Base-by-base conservation (phyloP, 1,140 invertebrate genomes). In the Patella vulgata region DNA sequence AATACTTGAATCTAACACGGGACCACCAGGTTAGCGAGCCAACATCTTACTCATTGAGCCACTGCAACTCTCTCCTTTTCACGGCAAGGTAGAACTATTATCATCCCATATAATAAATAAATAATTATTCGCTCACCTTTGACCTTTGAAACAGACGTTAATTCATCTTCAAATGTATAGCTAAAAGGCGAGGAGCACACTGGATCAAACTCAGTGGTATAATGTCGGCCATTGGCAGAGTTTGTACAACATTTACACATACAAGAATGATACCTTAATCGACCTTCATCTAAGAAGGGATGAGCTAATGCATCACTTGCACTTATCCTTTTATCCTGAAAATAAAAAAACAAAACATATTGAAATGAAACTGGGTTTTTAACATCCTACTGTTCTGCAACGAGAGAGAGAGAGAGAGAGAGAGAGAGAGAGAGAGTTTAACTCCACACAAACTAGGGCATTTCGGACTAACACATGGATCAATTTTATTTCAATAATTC, bases 181-280 rank as follows among this genome's bases (percentile, higher is more conserved):
- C 96, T 93, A 84, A 98, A 98, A 48, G 91, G 88, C 80, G 92
- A 90, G 31, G 90, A 88, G 46, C 96, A 93, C 48, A 90, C 89
- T 17, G 96, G 96, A 85, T 99, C 97, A 77, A 98, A 93, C 82
- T 98, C 95, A 31, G 89, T 87, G 56, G 93, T 93, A 85, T 96
- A 99, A 82, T 95, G 93, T 61, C 96, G 87, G 46, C 80, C 80
- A 19, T 61, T 56, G 89, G 68, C 58, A 40, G 62, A 31, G 59
- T 90, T 71, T 89, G 92, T 60, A 86, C 97, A 99, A 84, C 97
- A 99, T 77, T 92, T 93, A 87, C 97, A 99, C 97, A 99, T 99
- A 84, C 97, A 99, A 43, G 97, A 99, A 86, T 99, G 97, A 86
- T 98, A 99, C 74, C 97, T 89, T 66, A 99, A 88, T 70, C 97